A percentile compares a stretch with the other conserved stretches of the same genome.
Conservation (phyloP, 2,113 vertebrate species). For the Herpailurus yagouaroundi region DNA sequence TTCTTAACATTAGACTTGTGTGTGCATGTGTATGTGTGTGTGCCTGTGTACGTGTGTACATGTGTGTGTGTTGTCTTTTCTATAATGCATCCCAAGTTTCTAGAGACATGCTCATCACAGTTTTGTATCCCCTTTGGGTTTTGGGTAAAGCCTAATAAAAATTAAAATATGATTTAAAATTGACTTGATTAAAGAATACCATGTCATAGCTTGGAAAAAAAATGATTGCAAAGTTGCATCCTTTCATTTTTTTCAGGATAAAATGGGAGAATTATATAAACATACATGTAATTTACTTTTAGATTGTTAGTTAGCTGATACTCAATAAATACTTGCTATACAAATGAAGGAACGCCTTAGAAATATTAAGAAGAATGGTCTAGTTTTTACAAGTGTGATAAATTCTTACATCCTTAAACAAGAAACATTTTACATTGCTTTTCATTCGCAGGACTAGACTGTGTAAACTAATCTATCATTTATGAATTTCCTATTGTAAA, state of each 20-base stretch:
- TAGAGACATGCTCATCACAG: neutral
- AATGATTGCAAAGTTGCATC: neutral
- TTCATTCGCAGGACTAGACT: neutral
- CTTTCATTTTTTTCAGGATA: neutral
- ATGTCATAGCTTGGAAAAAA: neutral
- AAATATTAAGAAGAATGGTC: neutral
- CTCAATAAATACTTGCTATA: neutral
- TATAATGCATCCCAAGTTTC: neutral
- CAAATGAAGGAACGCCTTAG: neutral
- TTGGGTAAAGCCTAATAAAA: neutral
- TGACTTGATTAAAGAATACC: neutral
- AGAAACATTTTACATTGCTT: neutral
- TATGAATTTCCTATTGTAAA: neutral
- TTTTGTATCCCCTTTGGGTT: neutral
- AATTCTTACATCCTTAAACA: neutral
- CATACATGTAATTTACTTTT: slow-evolving; percentile 16
- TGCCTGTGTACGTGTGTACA: neutral
- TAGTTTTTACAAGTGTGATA: neutral
- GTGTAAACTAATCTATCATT: neutral
- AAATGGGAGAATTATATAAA: neutral
- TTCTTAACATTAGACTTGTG: neutral
- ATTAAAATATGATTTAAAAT: neutral
- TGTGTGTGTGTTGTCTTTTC: neutral
- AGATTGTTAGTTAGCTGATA: neutral
- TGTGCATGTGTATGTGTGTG: neutral